A percentile compares a stretch with the other conserved stretches of the same genome.
phyloP scores from a whole-genome alignment of 2,888 invertebrate species.

The Heteromurus nitidus region DNA sequence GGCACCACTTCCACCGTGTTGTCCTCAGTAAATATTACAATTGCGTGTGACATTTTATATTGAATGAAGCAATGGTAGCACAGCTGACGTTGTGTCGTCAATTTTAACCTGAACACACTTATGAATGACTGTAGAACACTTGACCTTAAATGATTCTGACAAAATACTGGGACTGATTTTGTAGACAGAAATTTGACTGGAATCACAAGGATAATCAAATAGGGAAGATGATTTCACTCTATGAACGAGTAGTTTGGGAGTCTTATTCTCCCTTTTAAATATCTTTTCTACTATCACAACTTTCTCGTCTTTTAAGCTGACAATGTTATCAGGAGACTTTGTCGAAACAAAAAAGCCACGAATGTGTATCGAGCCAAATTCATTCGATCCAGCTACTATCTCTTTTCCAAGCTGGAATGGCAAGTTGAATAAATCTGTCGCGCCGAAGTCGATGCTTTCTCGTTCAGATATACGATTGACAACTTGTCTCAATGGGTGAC shows the following conservation, averaged over 20 bases:
- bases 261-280: not conserved
- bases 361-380: not conserved
- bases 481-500: conserved; percentile 48
- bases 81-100: not conserved
- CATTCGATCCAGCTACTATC: not conserved
- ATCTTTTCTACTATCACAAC: not conserved
- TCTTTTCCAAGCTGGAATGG: not conserved
- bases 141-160: not conserved
- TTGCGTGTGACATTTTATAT: not conserved
- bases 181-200: too few relatives aligned
- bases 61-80: conserved; percentile 7
- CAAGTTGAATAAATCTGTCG: not conserved
- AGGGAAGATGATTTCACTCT: not conserved
- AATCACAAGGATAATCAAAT: conserved; percentile 17
- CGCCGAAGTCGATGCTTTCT: not conserved
- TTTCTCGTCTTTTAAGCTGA: not conserved
- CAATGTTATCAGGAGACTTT: conserved; percentile 2
- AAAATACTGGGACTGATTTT: too few relatives aligned
- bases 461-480: conserved; percentile 18
- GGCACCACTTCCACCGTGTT: not conserved
- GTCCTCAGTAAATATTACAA: not conserved
- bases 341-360: too few relatives aligned
- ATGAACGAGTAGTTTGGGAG: not conserved
- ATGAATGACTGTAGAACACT: not conserved
- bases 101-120: not conserved